A percentile compares a stretch with the other conserved stretches of the same genome.
These are phyloP conservation scores for Gadopsis marmoratus DNA, from an alignment of 2,797 vertebrate genomes.

Conservation along the genomic window DNA sequence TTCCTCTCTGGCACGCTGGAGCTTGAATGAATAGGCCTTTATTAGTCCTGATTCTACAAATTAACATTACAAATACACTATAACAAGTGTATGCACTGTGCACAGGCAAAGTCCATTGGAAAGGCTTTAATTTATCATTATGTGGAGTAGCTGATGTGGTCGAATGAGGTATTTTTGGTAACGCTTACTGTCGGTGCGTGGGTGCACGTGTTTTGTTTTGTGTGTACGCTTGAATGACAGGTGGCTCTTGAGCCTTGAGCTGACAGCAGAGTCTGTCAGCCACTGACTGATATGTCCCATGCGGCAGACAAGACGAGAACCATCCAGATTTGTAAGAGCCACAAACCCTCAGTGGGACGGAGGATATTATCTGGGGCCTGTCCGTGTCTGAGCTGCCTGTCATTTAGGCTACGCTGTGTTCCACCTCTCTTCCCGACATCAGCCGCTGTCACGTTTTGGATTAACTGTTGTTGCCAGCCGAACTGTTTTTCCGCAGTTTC, in stretches of 20 bases:
- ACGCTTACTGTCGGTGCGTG: slow-evolving; percentile 32
- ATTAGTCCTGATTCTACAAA: not conserved
- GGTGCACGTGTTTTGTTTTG: slow-evolving; percentile 43
- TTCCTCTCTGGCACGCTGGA: not conserved
- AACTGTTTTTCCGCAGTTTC: slow-evolving; percentile 15
- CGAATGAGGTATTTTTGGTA: slow-evolving; percentile 29
- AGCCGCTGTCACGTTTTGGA: slow-evolving; percentile 67
- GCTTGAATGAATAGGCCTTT: not conserved
- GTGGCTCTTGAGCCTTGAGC: slow-evolving; percentile 59
- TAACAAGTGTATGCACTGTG: not conserved
- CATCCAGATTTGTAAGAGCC: slow-evolving; percentile 69
- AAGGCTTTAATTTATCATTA: not conserved
- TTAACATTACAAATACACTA: not conserved
- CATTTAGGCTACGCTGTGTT: slow-evolving; percentile 56
- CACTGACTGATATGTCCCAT: slow-evolving; percentile 70
- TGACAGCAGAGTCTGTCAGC: slow-evolving; percentile 72
- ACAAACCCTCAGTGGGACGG: slow-evolving; percentile 48
- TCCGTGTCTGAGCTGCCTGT: slow-evolving; percentile 67
- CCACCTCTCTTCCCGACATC: slow-evolving; percentile 52
- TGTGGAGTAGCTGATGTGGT: slow-evolving; percentile 13
- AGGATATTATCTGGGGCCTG: slow-evolving; percentile 72
- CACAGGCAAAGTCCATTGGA: not conserved
- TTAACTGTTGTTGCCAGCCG: slow-evolving; percentile 42
- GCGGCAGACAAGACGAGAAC: slow-evolving; percentile 66
- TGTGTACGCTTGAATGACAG: slow-evolving; percentile 52